Base-by-base conservation (phyloP, 2,888 invertebrate genomes). In the Anagyrus pseudococci region DNA sequence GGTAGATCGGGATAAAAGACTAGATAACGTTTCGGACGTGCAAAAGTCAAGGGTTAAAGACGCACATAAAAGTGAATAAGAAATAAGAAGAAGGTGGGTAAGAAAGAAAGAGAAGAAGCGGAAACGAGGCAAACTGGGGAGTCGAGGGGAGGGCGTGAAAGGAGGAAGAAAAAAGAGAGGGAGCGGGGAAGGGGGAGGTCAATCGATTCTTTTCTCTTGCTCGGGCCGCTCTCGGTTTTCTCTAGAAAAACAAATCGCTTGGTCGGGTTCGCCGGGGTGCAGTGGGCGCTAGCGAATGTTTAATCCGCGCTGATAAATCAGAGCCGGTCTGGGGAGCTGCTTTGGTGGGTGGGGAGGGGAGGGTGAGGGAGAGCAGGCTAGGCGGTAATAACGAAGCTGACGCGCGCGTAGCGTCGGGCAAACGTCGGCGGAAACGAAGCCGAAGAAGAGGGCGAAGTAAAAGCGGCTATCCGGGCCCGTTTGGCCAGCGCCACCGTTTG, bases 301-400 rank as follows among this genome's bases (percentile, higher is more conserved):
- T 70, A 69, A 72, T 71, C 69, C 71, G 57, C 66, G 68, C 68
- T 68, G 70, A 72, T 73, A 72, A 72, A 72, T 72, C 71, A 73
- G 69, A 64, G 50, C 59, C 8, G 29, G 15, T 43, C 41, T 43
- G 33, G 10, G 33, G n/a, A n/a, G n/a, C n/a, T n/a, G n/a, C n/a
- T n/a, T n/a, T n/a, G n/a, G n/a, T n/a, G n/a, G n/a, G n/a, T n/a
- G n/a, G n/a, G n/a, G n/a, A n/a, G n/a, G n/a, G n/a, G 6, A 26
- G 50, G 43, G 1, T 17, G 2, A 15, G 19, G 15, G 44, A 41
- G 26, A 22, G 26, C 54, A 44, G 56, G 70, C 62, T 66, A 59
- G 67, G 59, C 66, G 63, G 69, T 71, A 73, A 71, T 70, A 69
- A 69, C 70, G 70, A 69, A 68, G 67, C 68, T 67, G 68, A 63